A percentile compares a stretch with the other conserved stretches of the same genome.
These are phyloP conservation scores for Rhincodon typus DNA, from an alignment of 2,797 vertebrate species.

Conservation along the genomic window DNA sequence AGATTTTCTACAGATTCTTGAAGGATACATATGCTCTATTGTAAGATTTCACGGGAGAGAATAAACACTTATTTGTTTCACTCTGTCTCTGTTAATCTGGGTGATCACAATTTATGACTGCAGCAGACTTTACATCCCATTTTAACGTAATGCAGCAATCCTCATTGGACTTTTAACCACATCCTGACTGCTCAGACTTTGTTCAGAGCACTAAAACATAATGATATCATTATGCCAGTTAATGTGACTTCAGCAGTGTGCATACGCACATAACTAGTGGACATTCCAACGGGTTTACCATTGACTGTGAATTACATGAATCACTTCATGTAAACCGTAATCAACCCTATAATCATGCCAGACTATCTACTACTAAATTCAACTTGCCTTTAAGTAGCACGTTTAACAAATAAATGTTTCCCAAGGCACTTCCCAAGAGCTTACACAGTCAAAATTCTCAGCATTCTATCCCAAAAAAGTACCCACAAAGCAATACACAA, in stretches of 20 bases:
- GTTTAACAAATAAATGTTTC: not conserved
- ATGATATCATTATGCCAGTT: not conserved
- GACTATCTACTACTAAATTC: not conserved
- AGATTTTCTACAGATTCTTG: not conserved
- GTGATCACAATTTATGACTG: not conserved
- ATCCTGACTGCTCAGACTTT: not conserved
- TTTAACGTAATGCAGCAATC: not conserved
- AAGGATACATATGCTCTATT: not conserved
- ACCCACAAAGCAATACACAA: not conserved
- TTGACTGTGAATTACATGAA: not conserved
- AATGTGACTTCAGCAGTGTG: not conserved
- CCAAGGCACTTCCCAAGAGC: not conserved
- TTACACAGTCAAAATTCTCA: not conserved
- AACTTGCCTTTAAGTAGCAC: not conserved
- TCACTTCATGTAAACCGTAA: not conserved
- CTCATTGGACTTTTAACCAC: slow-evolving; percentile 14
- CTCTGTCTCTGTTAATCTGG: not conserved
- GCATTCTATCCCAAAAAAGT: not conserved
- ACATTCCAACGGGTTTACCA: not conserved
- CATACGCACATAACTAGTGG: not conserved
- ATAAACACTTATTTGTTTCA: not conserved
- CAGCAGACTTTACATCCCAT: not conserved
- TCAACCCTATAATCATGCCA: not conserved
- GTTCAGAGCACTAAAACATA: not conserved
- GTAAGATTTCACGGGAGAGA: not conserved